Conservation (phyloP, 2,888 invertebrate genomes). For the Gortyna flavago region DNA sequence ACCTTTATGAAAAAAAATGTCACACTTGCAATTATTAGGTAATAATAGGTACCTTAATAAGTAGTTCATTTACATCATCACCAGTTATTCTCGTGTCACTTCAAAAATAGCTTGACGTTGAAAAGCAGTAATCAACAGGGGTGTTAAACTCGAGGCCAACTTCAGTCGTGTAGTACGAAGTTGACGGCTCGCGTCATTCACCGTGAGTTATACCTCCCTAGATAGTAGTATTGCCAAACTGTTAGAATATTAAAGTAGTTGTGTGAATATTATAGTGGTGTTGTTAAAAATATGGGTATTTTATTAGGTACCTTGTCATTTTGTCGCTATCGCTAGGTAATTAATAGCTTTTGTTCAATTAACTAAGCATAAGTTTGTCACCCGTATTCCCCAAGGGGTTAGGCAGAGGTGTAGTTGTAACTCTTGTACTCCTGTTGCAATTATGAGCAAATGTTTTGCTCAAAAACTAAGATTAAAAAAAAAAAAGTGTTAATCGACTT, state of each 20-base stretch:
- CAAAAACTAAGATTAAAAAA: too few species aligned
- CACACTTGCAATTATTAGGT: neutral
- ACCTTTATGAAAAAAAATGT: neutral
- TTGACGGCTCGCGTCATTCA: conserved; percentile 38
- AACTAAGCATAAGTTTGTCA: too few species aligned
- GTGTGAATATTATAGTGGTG: conserved; percentile 17
- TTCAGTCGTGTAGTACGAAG: conserved; percentile 22
- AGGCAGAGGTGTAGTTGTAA: neutral
- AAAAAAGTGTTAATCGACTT: too few species aligned
- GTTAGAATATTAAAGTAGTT: conserved; percentile 35
- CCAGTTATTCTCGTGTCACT: neutral
- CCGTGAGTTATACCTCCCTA: conserved; percentile 29
- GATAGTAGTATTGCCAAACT: conserved; percentile 21
- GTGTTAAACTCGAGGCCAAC: conserved; percentile 16
- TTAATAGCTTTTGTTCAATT: too few species aligned
- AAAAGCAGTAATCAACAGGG: conserved; percentile 40
- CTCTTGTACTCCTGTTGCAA: too few species aligned
- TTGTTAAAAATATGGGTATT: conserved; percentile 16
- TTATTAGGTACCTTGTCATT: neutral
- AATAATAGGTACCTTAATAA: neutral
- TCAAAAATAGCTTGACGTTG: conserved; percentile 19
- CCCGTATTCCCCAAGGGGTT: neutral
- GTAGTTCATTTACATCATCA: neutral
- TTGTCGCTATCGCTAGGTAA: too few species aligned
- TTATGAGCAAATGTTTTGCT: too few species aligned